Base-by-base conservation (phyloP, 2,113 vertebrate genomes). In the Acrocephalus kingi region DNA sequence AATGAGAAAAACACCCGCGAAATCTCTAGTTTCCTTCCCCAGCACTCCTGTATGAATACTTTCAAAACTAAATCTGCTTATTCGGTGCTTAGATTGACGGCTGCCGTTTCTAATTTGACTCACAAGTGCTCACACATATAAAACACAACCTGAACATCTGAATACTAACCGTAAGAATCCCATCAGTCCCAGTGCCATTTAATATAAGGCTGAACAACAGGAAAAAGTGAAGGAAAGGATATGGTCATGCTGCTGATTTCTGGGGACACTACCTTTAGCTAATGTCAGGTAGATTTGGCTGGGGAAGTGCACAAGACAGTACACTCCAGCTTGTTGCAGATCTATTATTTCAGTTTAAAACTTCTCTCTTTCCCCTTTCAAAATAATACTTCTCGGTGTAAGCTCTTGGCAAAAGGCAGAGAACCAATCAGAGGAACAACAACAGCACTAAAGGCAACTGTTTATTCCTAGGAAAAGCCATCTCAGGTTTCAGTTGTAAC, bases 1-100 rank as follows among this genome's bases (percentile, higher is more conserved):
- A 74, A 74, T 3, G 0, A 18, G 33, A 22, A 49, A 17, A 59
- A 39, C 59, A 56, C 2, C 2, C 3, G n/a, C 1, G 6, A 21
- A 77, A 81, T 33, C 31, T 17, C 22, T 37, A n/a, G 7, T 37
- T 86, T 71, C 48, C 24, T 55, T 46, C 35, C 25, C 28, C 30
- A 78, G 35, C 28, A 59, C 16, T 68, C 9, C 30, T n/a, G 27
- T 20, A 11, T 13, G n/a, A 92, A 41, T 35, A 72, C 13, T 64
- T 89, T n/a, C 16, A 62, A 84, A 95, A 75, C 4, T 9, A 41
- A 15, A 79, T 43, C 46, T 23, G 6, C 28, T 69, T 46, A 37
- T 54, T 75, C 15, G 27, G 39, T 43, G 69, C 37, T 75, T 46
- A 46, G 74, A 62, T 19, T 25, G 31, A 35, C 31, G 92, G 21